These are phyloP conservation scores for Mionectes olivaceus DNA, from an alignment of 2,797 vertebrate genomes.

Conservation along the genomic window DNA sequence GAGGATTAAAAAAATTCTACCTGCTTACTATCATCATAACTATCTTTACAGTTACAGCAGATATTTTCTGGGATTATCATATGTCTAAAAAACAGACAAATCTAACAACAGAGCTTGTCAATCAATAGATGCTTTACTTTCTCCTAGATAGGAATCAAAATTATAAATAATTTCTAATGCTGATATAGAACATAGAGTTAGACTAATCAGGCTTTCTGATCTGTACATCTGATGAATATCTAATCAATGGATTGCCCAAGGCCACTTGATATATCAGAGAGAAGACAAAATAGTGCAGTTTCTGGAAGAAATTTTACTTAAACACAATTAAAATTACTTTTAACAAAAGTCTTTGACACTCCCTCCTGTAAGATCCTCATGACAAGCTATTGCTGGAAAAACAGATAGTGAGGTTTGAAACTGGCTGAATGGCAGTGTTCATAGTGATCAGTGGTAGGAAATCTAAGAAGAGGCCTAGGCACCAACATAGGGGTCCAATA, in stretches of 20 bases:
- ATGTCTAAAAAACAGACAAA: neutral
- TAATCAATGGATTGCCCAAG: neutral
- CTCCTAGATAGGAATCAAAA: neutral
- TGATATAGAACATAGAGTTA: neutral
- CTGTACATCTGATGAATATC: neutral
- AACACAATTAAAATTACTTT: neutral
- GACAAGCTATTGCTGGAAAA: neutral
- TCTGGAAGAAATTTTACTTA: neutral
- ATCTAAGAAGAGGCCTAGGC: neutral
- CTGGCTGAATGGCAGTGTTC: neutral
- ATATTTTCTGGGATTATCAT: neutral
- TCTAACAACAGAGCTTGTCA: neutral
- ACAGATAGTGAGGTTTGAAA: neutral
- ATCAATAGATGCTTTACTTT: neutral
- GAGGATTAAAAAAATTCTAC: neutral
- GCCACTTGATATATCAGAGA: neutral
- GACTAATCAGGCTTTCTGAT: neutral
- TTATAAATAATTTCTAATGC: neutral
- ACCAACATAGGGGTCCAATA: neutral
- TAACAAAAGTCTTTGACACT: neutral
- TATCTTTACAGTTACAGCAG: neutral
- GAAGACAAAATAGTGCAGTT: neutral
- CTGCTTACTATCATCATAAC: neutral
- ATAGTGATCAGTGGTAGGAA: neutral
- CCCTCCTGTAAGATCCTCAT: neutral